phyloP scores from a whole-genome alignment of 2,113 vertebrate genomes.

The Scytalopus superciliaris region DNA sequence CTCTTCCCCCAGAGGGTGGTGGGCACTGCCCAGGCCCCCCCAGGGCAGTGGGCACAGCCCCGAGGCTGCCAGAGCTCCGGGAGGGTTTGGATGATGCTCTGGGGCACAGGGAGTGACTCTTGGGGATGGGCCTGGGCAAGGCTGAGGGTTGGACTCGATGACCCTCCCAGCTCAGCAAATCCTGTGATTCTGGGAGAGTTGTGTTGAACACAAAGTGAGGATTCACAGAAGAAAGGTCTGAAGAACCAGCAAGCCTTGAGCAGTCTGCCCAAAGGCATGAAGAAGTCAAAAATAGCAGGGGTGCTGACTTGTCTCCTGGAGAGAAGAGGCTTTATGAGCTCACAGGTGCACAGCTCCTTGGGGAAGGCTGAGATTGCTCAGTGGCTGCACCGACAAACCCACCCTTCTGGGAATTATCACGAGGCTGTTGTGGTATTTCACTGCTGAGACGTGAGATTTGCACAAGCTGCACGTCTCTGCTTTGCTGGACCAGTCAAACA shows the following conservation, averaged over 20 bases:
- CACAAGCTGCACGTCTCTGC: not conserved
- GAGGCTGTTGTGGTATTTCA: not conserved
- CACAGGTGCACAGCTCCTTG: too few relatives aligned
- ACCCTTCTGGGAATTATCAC: not conserved
- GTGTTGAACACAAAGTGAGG: too few relatives aligned
- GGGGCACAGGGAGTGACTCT: not conserved
- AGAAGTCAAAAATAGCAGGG: too few relatives aligned
- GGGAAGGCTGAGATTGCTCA: too few relatives aligned
- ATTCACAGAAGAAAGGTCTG: too few relatives aligned
- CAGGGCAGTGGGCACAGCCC: not conserved
- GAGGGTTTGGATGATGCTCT: not conserved
- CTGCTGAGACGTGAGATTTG: too few relatives aligned
- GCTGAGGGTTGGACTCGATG: not conserved
- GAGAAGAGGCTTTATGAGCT: too few relatives aligned
- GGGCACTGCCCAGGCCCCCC: not conserved
- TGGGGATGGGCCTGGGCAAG: not conserved
- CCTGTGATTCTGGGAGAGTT: too few relatives aligned
- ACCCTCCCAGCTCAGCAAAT: not conserved
- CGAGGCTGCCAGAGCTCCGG: not conserved
- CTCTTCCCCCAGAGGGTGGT: too few relatives aligned
- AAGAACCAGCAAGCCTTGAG: too few relatives aligned
- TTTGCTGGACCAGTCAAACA: not conserved
- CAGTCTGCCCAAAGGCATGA: too few relatives aligned
- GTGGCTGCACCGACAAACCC: not conserved
- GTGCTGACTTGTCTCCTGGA: too few relatives aligned